Evolutionary conservation across 2,797 vertebrate species (phyloP).

Genomic region (Sphaeramia orbicularis): DNA sequence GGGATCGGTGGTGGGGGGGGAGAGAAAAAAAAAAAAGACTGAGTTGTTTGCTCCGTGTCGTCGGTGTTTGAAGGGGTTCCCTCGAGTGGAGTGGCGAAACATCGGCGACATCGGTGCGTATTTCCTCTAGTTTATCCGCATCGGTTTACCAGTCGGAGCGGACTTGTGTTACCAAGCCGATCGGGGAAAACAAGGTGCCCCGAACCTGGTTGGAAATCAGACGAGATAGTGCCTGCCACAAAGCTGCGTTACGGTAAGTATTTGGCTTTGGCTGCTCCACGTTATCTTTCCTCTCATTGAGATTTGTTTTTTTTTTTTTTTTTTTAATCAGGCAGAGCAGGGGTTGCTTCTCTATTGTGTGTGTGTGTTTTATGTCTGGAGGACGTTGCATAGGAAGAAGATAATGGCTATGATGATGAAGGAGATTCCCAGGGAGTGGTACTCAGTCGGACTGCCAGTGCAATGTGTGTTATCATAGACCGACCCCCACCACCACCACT

Average conservation of each 20-base stretch:
- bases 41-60: constrained; percentile 58
- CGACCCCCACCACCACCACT: no score
- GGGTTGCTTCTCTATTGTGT: constrained; percentile 30
- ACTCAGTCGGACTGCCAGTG: constrained; percentile 61
- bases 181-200: constrained; percentile 64
- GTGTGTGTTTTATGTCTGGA: constrained; percentile 35
- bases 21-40: constrained; percentile 1
- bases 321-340: constrained; percentile 15
- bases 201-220: constrained; percentile 30
- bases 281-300: constrained; percentile 32
- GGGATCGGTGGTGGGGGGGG: constrained; percentile 18
- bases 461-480: constrained; percentile 54
- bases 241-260: constrained; percentile 69
- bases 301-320: constrained; percentile 6
- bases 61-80: constrained; percentile 14
- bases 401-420: constrained; percentile 72
- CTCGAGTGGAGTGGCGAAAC: constrained; percentile 53
- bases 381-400: constrained; percentile 59
- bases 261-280: constrained; percentile 53
- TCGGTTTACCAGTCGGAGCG: constrained; percentile 51
- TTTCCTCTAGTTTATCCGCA: constrained; percentile 58
- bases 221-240: constrained; percentile 45
- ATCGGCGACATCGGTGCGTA: constrained; percentile 50
- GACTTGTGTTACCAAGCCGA: constrained; percentile 45
- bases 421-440: constrained; percentile 80